Conservation (phyloP, 2,797 vertebrate species). For the Malurus splendens region DNA sequence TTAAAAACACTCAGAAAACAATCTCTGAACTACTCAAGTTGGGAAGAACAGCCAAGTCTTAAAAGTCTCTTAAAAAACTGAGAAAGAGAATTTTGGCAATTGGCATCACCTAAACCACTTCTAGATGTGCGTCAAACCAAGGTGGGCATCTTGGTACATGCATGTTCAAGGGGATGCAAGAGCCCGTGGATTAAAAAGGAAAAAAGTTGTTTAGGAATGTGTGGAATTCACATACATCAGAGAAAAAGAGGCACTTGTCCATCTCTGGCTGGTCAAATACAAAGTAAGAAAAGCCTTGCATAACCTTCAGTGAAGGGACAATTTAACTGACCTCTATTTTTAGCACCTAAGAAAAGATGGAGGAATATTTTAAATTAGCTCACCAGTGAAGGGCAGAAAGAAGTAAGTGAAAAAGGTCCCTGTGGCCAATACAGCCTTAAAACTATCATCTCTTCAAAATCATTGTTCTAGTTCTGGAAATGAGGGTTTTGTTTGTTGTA, state of each 20-base stretch:
- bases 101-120: not conserved
- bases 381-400: not conserved
- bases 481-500: not conserved
- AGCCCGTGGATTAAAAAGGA: not conserved
- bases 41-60: not conserved
- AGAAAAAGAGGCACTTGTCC: not conserved
- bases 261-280: not conserved
- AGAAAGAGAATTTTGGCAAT: not conserved
- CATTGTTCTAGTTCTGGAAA: not conserved
- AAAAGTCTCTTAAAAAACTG: not conserved
- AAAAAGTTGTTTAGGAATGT: not conserved
- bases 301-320: not conserved
- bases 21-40: not conserved
- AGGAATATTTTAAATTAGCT: not conserved
- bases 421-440: not conserved
- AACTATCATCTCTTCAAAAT: not conserved
- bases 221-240: not conserved
- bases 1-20: not conserved
- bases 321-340: not conserved
- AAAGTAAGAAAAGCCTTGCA: not conserved
- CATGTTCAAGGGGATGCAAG: not conserved
- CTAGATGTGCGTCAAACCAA: conserved; percentile 11
- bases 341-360: not conserved
- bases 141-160: not conserved
- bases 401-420: accelerated